A percentile compares a stretch with the other conserved stretches of the same genome.
phyloP scores from a whole-genome alignment of 1,140 invertebrate genomes.

The Camponotus floridanus region DNA sequence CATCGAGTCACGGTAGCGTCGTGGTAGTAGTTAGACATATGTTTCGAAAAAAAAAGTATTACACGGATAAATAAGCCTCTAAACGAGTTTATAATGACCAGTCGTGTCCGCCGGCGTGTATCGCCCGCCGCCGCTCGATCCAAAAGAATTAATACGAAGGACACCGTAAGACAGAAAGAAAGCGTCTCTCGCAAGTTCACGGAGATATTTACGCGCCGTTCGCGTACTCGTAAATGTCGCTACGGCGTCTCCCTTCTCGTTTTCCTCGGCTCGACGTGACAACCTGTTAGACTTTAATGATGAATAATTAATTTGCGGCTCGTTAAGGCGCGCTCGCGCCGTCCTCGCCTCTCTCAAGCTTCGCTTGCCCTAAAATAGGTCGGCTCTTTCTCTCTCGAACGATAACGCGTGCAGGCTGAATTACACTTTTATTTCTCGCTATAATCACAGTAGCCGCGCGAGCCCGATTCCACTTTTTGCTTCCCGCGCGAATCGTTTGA shows the following conservation, averaged over 20 bases:
- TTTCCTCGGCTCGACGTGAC: slow-evolving; percentile 69
- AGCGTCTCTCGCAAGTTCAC: slow-evolving; percentile 73
- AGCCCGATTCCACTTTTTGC: neutral
- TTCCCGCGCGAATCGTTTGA: neutral
- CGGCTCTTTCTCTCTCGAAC: too few species aligned
- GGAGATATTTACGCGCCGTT: slow-evolving; percentile 79
- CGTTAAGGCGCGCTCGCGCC: slow-evolving; percentile 51
- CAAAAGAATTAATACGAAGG: slow-evolving; percentile 53
- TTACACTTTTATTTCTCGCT: slow-evolving; percentile 28
- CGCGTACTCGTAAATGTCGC: slow-evolving; percentile 78
- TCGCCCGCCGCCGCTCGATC: slow-evolving; percentile 48
- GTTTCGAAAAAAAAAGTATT: slow-evolving; percentile 27
- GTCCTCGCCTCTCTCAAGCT: slow-evolving; percentile 2
- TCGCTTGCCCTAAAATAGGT: slow-evolving; percentile 25
- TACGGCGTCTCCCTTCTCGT: slow-evolving; percentile 66
- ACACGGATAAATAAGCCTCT: slow-evolving; percentile 48
- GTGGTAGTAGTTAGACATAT: neutral
- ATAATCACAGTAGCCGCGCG: neutral
- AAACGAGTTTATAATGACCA: slow-evolving; percentile 69
- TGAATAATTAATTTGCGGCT: slow-evolving; percentile 75
- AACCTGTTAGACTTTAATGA: slow-evolving; percentile 70
- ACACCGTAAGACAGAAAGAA: slow-evolving; percentile 68
- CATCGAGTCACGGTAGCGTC: slow-evolving; percentile 5
- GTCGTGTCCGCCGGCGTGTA: slow-evolving; percentile 65
- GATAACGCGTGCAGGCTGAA: neutral